Conservation (phyloP, 2,797 vertebrate species). For the Notolabrus celidotus region DNA sequence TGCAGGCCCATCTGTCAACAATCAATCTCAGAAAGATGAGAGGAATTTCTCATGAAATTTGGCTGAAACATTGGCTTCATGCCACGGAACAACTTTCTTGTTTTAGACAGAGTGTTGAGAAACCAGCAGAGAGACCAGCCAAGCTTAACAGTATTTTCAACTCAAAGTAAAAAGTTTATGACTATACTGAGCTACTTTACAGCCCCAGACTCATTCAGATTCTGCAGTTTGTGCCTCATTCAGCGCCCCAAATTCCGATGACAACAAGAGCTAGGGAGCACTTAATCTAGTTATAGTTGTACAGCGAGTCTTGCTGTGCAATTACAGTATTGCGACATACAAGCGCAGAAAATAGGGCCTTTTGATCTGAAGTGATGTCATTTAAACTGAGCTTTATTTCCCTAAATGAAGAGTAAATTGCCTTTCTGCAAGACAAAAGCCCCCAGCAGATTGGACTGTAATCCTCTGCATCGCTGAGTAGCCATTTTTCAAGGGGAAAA, state of each 20-base stretch:
- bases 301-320: constrained; percentile 37
- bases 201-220: constrained; percentile 29
- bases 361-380: constrained; percentile 58
- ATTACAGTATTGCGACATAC: constrained; percentile 27
- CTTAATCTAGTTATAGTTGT: constrained; percentile 43
- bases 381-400: constrained; percentile 66
- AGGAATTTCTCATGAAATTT: background rate
- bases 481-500: constrained; percentile 67
- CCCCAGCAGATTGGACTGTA: constrained; percentile 62
- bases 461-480: constrained; percentile 69
- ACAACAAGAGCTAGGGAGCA: constrained; percentile 32
- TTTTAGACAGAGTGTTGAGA: background rate
- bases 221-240: constrained; percentile 38
- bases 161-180: constrained; percentile 16
- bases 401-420: constrained; percentile 69
- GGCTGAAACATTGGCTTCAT: background rate
- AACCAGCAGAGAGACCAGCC: background rate
- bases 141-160: background rate
- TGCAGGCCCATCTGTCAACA: background rate
- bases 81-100: background rate
- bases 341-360: constrained; percentile 55
- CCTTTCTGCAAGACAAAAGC: constrained; percentile 67
- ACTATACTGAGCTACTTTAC: constrained; percentile 14
- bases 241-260: constrained; percentile 24
- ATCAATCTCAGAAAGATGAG: background rate